phyloP scores from a whole-genome alignment of 2,797 vertebrate genomes.

The Atherinosoma microstoma region DNA sequence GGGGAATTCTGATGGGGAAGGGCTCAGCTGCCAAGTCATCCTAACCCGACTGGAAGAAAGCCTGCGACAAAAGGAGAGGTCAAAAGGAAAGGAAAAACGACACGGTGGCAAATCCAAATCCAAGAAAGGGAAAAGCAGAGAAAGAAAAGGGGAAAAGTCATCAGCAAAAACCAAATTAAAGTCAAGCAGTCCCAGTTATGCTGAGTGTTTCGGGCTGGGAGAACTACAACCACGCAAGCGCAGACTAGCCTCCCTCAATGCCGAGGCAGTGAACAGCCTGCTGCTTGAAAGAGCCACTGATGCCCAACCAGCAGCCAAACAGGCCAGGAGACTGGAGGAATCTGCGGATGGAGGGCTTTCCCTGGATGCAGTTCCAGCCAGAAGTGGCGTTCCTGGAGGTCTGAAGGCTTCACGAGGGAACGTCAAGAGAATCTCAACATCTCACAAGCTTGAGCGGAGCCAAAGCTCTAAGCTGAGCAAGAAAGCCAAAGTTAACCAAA shows the following conservation, averaged over 20 bases:
- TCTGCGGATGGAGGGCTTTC: constrained; percentile 67
- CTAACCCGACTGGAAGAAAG: constrained; percentile 89
- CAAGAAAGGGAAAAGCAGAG: constrained; percentile 61
- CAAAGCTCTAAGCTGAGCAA: constrained; percentile 75
- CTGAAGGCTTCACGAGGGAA: constrained; percentile 47
- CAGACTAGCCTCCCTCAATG: constrained; percentile 94
- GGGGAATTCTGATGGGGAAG: constrained; percentile 81
- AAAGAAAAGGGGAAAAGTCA: constrained; percentile 48
- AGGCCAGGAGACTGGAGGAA: constrained; percentile 75
- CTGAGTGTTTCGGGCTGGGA: constrained; percentile 18
- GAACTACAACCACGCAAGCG: constrained; percentile 90
- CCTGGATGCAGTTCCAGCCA: constrained; percentile 41
- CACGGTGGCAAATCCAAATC: constrained; percentile 52
- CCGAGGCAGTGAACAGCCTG: constrained; percentile 94
- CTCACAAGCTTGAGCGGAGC: constrained; percentile 63
- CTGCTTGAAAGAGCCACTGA: constrained; percentile 89
- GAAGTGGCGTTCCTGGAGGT: constrained; percentile 50
- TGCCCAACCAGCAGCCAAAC: constrained; percentile 72
- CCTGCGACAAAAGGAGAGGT: constrained; percentile 46
- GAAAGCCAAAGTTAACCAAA: constrained; percentile 68
- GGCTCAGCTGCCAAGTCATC: constrained; percentile 91
- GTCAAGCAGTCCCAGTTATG: constrained; percentile 26
- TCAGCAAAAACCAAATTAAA: constrained; percentile 72
- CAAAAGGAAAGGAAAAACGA: constrained; percentile 36
- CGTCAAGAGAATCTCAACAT: constrained; percentile 42